These are phyloP conservation scores for Micrastur ruficollis DNA, from an alignment of 2,797 vertebrate genomes.

Conservation along the genomic window DNA sequence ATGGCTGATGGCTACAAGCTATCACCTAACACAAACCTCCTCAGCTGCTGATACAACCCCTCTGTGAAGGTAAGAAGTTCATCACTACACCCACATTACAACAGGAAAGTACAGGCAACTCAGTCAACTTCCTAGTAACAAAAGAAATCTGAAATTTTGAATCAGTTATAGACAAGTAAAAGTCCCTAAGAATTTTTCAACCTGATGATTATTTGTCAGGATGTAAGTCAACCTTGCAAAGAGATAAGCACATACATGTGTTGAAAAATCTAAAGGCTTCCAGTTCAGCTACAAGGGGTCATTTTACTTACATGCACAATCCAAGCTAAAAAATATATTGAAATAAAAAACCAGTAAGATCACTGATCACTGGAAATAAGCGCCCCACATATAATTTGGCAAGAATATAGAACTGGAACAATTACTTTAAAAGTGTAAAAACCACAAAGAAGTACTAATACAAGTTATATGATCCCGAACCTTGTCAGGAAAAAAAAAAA, in stretches of 20 bases:
- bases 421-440: background rate
- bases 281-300: background rate
- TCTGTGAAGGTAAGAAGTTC: background rate
- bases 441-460: background rate
- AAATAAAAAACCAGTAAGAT: background rate
- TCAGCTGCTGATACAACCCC: background rate
- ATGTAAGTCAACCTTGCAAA: background rate
- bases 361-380: background rate
- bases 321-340: background rate
- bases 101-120: background rate
- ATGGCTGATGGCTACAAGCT: background rate
- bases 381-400: background rate
- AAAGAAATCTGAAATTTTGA: background rate
- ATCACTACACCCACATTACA: background rate
- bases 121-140: background rate
- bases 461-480: background rate
- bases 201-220: background rate
- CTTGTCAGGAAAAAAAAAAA: background rate
- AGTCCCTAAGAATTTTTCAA: background rate
- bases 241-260: rapidly evolving
- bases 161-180: background rate
- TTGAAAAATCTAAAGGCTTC: background rate
- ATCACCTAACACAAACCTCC: background rate
- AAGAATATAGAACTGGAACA: background rate
- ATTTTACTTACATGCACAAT: background rate